Percentiles rank a stretch among this genome's conserved stretches.
Conservation (phyloP, 2,888 invertebrate genomes). For the Cybosia mesomella region DNA sequence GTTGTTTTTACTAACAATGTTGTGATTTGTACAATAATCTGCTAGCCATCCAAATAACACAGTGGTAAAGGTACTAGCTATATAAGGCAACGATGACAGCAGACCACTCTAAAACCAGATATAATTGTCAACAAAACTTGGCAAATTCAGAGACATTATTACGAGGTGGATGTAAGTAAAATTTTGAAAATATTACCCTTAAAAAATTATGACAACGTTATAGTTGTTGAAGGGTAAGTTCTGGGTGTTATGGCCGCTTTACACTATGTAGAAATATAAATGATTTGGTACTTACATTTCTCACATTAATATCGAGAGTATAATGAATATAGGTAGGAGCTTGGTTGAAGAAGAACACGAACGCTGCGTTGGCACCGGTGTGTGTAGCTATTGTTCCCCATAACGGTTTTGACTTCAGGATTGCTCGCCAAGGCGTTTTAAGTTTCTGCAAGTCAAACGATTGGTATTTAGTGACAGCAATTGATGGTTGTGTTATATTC, state of each 20-base stretch:
- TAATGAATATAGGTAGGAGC: conserved; percentile 89
- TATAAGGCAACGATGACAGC: conserved; percentile 88
- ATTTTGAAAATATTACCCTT: too few species aligned
- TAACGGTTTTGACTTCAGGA: conserved; percentile 81
- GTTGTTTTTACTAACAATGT: conserved; percentile 58
- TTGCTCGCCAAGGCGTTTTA: conserved; percentile 80
- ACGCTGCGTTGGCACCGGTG: conserved; percentile 86
- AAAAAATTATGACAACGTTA: too few species aligned
- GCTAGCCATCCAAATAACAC: conserved; percentile 86
- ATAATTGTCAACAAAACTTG: background rate
- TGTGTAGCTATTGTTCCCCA: conserved; percentile 85
- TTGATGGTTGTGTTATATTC: background rate
- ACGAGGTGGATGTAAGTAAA: too few species aligned
- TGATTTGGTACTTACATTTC: conserved; percentile 59
- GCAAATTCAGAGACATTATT: background rate
- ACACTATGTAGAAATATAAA: background rate
- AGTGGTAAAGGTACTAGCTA: conserved; percentile 83
- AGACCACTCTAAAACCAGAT: conserved; percentile 84
- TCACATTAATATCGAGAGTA: conserved; percentile 82
- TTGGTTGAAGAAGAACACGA: conserved; percentile 88
- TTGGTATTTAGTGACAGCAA: background rate
- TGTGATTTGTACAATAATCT: conserved; percentile 77
- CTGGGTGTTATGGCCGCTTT: too few species aligned
- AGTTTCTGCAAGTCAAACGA: conserved; percentile 58
- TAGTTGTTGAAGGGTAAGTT: too few species aligned